Evolutionary conservation across 1,140 invertebrate species (phyloP).

Genomic region (Orussus abietinus): DNA sequence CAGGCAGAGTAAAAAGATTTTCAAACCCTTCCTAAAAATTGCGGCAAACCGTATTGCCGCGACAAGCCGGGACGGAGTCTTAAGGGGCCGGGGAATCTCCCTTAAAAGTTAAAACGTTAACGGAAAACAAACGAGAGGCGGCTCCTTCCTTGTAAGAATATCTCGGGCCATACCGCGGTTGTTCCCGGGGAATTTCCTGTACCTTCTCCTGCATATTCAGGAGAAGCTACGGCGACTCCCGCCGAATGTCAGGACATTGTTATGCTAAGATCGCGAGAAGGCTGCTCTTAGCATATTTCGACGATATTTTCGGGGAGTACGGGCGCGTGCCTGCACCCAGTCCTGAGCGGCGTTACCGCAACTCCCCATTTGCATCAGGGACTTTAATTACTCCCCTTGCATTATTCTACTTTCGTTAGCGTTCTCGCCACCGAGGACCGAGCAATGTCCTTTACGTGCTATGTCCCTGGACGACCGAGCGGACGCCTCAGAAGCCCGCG

Average conservation of each 20-base stretch:
- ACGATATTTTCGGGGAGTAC: constrained; percentile 18
- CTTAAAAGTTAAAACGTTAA: too few relatives aligned
- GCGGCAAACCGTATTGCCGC: too few relatives aligned
- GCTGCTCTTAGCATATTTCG: constrained; percentile 25
- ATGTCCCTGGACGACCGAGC: too few relatives aligned
- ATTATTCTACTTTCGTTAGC: not conserved
- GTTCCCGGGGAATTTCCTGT: too few relatives aligned
- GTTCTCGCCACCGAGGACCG: not conserved
- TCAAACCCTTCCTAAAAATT: too few relatives aligned
- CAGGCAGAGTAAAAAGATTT: too few relatives aligned
- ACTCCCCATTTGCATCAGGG: not conserved
- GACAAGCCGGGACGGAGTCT: too few relatives aligned
- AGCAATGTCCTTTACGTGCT: not conserved
- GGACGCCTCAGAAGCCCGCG: not conserved
- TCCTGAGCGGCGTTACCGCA: not conserved
- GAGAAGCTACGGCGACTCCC: too few relatives aligned
- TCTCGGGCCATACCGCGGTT: too few relatives aligned
- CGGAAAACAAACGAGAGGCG: too few relatives aligned
- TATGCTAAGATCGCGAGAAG: constrained; percentile 21
- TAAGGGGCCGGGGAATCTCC: too few relatives aligned
- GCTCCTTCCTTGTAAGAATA: too few relatives aligned
- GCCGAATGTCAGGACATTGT: constrained; percentile 21
- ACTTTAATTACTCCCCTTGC: not conserved
- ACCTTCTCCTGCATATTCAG: constrained; percentile 18
- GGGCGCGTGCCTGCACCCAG: not conserved